Evolutionary conservation across 2,113 vertebrate species (phyloP).

Genomic region (Anhinga rufa): DNA sequence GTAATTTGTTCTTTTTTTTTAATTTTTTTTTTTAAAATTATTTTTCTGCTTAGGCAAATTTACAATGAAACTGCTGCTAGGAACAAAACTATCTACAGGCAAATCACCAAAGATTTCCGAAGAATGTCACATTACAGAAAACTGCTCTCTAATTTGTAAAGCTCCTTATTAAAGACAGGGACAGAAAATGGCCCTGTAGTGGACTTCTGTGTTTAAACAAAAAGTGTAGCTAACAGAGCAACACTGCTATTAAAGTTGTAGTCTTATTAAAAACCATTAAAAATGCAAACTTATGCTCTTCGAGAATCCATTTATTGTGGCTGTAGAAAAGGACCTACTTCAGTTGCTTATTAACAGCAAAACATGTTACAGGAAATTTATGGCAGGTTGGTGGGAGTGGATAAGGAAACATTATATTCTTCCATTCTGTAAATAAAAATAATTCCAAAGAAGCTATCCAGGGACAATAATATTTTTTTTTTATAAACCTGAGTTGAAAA

Average conservation of each 20-base stretch:
- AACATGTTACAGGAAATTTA: not conserved
- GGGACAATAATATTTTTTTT: not conserved
- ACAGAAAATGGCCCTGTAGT: not conserved
- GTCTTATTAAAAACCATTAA: not conserved
- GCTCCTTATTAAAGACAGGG: not conserved
- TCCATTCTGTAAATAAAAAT: not conserved
- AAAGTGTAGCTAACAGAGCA: not conserved
- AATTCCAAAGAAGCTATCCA: not conserved
- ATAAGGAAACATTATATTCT: not conserved
- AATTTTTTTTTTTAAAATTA: not conserved
- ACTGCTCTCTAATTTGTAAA: conserved; percentile 29
- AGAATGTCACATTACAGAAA: conserved; percentile 16
- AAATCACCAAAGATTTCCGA: not conserved
- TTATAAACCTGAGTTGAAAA: not conserved
- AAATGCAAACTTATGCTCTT: not conserved
- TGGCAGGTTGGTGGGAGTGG: not conserved
- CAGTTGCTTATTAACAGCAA: not conserved
- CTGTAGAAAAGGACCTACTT: not conserved
- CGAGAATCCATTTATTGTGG: not conserved
- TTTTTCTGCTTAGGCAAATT: not conserved
- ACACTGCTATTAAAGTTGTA: not conserved
- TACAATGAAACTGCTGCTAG: not conserved
- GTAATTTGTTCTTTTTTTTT: not conserved
- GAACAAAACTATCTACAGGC: not conserved
- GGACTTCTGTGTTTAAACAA: conserved; percentile 1